Evolutionary conservation across 2,797 vertebrate genomes (phyloP).

Genomic region (Falco peregrinus): DNA sequence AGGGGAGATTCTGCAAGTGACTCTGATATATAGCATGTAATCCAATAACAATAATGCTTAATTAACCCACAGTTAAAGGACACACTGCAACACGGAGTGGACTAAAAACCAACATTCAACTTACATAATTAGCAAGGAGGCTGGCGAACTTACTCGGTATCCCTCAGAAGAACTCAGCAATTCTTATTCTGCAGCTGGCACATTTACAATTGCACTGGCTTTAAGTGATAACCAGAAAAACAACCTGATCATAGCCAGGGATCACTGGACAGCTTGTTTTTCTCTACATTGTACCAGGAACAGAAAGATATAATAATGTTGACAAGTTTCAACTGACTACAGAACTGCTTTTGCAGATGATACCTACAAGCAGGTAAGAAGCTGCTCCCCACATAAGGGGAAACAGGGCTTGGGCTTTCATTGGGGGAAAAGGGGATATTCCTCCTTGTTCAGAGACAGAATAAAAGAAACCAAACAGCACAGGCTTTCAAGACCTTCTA

Average conservation of each 20-base stretch:
- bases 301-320: neutral
- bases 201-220: neutral
- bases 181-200: neutral
- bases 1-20: neutral
- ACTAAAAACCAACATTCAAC: neutral
- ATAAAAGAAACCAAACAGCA: neutral
- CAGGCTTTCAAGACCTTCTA: neutral
- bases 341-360: neutral
- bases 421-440: neutral
- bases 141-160: neutral
- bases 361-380: neutral
- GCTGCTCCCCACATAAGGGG: neutral
- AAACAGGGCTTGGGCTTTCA: neutral
- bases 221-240: neutral
- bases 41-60: neutral
- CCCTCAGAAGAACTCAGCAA: neutral
- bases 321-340: neutral
- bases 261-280: neutral
- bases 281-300: neutral
- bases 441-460: neutral
- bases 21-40: neutral
- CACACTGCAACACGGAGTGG: neutral
- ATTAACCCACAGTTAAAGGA: neutral
- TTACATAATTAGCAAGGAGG: neutral
- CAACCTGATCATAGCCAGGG: neutral